Conservation (phyloP, 1,140 invertebrate genomes). For the Diplogasteroides magnus region DNA sequence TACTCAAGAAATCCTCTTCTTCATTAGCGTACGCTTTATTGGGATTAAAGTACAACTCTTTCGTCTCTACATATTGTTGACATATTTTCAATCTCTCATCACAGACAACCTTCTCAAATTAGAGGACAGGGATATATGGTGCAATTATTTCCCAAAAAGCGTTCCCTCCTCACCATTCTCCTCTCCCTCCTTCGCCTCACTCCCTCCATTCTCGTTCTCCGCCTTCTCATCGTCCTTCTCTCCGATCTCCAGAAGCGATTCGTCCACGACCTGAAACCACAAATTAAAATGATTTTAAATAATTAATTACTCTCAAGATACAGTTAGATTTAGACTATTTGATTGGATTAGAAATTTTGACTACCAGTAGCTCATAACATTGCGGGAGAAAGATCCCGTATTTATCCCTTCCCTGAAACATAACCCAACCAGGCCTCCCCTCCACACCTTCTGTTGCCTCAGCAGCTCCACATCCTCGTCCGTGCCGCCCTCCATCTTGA, state of each 20-base stretch:
- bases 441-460: slow-evolving; percentile 61
- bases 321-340: too few species aligned
- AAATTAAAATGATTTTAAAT: too few species aligned
- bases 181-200: slow-evolving; percentile 9
- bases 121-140: slow-evolving; percentile 27
- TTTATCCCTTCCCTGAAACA: too few species aligned
- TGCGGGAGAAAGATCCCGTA: too few species aligned
- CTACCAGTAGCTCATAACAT: too few species aligned
- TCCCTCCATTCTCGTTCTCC: slow-evolving; percentile 14
- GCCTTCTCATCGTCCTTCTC: slow-evolving; percentile 53
- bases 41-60: neutral
- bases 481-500: slow-evolving; percentile 91
- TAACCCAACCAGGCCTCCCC: too few species aligned
- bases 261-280: too few species aligned
- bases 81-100: slow-evolving; percentile 1
- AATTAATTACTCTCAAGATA: too few species aligned
- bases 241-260: slow-evolving; percentile 20
- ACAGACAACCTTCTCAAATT: slow-evolving; percentile 30
- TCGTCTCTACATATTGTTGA: neutral
- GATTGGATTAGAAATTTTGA: too few species aligned
- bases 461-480: slow-evolving; percentile 74
- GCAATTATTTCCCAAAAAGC: too few species aligned
- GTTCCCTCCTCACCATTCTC: slow-evolving; percentile 9
- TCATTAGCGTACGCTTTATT: too few species aligned
- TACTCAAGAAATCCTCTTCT: too few species aligned